A percentile compares a stretch with the other conserved stretches of the same genome.
phyloP scores from a whole-genome alignment of 2,797 vertebrate genomes.

The Apogon talboti region DNA sequence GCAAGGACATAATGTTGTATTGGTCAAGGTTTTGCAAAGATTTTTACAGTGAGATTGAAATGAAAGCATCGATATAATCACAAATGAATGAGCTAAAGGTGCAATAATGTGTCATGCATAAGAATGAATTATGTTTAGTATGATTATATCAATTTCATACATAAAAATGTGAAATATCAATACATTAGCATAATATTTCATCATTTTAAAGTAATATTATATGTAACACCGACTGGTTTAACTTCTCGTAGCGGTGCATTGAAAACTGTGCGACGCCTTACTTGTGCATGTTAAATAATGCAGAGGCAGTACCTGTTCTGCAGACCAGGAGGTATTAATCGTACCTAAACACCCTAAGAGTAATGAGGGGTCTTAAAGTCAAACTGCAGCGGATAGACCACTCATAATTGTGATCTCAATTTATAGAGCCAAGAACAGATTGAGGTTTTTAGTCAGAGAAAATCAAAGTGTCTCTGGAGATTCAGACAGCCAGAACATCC shows the following conservation, averaged over 20 bases:
- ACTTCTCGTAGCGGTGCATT: too few relatives aligned
- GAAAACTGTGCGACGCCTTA: background rate
- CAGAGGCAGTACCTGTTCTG: slow-evolving; percentile 21
- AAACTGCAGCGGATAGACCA: slow-evolving; percentile 17
- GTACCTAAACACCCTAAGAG: slow-evolving; percentile 27
- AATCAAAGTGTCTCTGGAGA: slow-evolving; percentile 46
- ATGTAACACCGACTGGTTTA: too few relatives aligned
- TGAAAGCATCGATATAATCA: background rate
- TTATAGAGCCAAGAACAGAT: slow-evolving; percentile 33
- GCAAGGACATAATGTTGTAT: slow-evolving; percentile 3
- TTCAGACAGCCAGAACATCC: slow-evolving; percentile 37
- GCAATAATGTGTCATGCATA: background rate
- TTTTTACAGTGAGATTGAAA: background rate
- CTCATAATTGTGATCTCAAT: slow-evolving; percentile 23
- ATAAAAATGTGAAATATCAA: too few relatives aligned
- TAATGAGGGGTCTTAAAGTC: slow-evolving; percentile 29
- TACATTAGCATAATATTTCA: too few relatives aligned
- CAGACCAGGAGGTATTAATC: slow-evolving; percentile 31
- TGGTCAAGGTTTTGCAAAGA: background rate
- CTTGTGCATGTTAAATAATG: slow-evolving; percentile 23
- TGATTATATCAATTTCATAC: too few relatives aligned
- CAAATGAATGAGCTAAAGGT: background rate
- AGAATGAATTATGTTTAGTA: background rate
- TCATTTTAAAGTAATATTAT: too few relatives aligned
- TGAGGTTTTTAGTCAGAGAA: slow-evolving; percentile 41